Evolutionary conservation across 2,888 invertebrate genomes (phyloP), one percentile per base, ranked within the genome.

Genomic region (Caradrina clavipalpis): DNA sequence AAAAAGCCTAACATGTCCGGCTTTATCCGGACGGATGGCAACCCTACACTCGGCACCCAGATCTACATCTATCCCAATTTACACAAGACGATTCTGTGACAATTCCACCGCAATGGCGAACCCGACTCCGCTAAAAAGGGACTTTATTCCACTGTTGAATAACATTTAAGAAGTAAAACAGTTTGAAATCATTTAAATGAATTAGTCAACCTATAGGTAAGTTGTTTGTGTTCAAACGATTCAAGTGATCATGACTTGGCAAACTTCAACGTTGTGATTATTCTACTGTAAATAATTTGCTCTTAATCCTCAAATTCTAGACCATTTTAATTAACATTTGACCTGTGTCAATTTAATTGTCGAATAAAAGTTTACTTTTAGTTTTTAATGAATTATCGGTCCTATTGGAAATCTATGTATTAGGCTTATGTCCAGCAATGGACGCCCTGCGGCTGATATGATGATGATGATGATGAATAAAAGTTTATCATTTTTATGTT

Each of bases 211-310:
- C 22, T 57, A n/a, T 22, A 10, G 19, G 19, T 49, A 42, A 54
- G 31, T 50, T 31, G 13, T 63, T 74, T 45, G 19, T n/a, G 17
- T 42, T 62, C 17, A 53, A 69, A 50, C 19, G 31, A 69, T 55
- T 63, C 51, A 31, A 39, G 21, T n/a, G 60, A 57, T 76, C 65
- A 71, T 75, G 74, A 75, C 72, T 51, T 13, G 39, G 53, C 60
- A 61, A n/a, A 55, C 47, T 49, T 45, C 11, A 39, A 5, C n/a
- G 21, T 35, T 51, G 65, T 57, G 65, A 31, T 56, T 65, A 60
- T 71, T 76, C 76, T 76, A 65, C 64, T 71, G 77, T 75, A 53
- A 75, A 62, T 39, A 68, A 70, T 63, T 53, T 59, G 11, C 51
- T 53, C 17, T 50, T 39, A 50, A 42, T 59, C 31, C 11, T 42